A percentile compares a stretch with the other conserved stretches of the same genome.
Evolutionary conservation across 1,140 invertebrate species (phyloP).

Genomic region (Andrena cerasifolii): DNA sequence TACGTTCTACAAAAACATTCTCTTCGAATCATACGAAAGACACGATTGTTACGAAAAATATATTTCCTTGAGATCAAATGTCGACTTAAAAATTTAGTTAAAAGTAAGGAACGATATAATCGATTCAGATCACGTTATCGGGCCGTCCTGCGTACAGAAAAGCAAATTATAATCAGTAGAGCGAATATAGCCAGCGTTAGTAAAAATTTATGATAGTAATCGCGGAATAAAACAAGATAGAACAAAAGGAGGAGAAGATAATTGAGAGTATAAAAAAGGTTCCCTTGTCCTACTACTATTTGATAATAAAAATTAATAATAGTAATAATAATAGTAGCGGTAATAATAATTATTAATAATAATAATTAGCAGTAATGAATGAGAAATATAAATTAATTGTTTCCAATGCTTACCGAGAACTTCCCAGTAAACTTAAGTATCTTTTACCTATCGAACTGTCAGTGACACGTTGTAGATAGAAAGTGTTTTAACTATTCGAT

Average conservation of each 20-base stretch:
- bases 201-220: constrained; percentile 45
- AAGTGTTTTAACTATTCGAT: constrained; percentile 78
- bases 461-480: constrained; percentile 70
- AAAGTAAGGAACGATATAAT: constrained; percentile 42
- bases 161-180: constrained; percentile 25
- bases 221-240: constrained; percentile 48
- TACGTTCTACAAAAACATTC: constrained; percentile 26
- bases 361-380: constrained; percentile 48
- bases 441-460: constrained; percentile 63
- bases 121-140: constrained; percentile 44
- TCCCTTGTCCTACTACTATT: constrained; percentile 64
- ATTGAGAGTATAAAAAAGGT: constrained; percentile 61
- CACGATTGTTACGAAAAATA: constrained; percentile 51
- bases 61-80: constrained; percentile 66
- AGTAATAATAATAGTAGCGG: constrained; percentile 32
- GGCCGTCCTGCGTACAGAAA: constrained; percentile 55
- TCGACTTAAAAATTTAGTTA: constrained; percentile 35
- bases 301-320: constrained; percentile 21
- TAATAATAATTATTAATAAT: constrained; percentile 24
- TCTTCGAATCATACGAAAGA: constrained; percentile 54
- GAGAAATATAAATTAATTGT: constrained; percentile 64
- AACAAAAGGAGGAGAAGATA: constrained; percentile 52
- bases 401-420: constrained; percentile 36
- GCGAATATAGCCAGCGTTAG: constrained; percentile 48
- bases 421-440: constrained; percentile 57